phyloP scores from a whole-genome alignment of 2,113 vertebrate genomes.

The Herpailurus yagouaroundi region DNA sequence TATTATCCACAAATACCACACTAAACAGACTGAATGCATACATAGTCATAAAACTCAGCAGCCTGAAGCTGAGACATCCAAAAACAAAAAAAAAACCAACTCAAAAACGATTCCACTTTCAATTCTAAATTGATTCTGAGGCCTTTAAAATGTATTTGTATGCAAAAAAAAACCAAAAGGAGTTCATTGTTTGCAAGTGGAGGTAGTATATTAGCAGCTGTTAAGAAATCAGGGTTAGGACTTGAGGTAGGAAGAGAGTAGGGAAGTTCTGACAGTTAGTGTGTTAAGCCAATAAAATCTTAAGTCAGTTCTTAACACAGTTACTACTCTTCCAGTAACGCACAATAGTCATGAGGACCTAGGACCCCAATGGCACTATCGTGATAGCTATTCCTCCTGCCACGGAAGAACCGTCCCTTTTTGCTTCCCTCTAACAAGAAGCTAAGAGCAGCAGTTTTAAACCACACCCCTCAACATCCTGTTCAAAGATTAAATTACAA shows the following conservation, averaged over 20 bases:
- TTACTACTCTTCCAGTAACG: not conserved
- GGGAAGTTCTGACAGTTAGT: not conserved
- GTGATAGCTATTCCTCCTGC: not conserved
- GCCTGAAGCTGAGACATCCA: not conserved
- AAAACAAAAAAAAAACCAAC: not conserved
- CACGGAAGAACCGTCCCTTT: not conserved
- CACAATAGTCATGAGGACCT: not conserved
- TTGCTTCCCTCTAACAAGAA: not conserved
- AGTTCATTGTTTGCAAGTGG: not conserved
- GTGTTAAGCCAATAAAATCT: not conserved
- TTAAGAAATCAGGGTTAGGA: not conserved
- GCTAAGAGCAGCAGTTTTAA: not conserved
- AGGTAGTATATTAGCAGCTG: not conserved
- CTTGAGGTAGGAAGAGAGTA: not conserved
- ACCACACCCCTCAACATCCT: not conserved
- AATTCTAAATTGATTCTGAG: not conserved
- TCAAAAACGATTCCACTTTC: slow-evolving; percentile 9
- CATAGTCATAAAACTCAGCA: slow-evolving; percentile 1
- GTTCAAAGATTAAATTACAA: not conserved
- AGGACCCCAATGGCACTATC: not conserved
- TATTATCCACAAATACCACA: slow-evolving; percentile 54
- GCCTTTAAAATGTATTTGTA: slow-evolving; percentile 30
- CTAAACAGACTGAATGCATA: slow-evolving; percentile 7
- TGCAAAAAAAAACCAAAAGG: not conserved
- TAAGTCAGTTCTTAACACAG: not conserved